phyloP scores from a whole-genome alignment of 2,797 vertebrate species.

The Astyanax mexicanus region DNA sequence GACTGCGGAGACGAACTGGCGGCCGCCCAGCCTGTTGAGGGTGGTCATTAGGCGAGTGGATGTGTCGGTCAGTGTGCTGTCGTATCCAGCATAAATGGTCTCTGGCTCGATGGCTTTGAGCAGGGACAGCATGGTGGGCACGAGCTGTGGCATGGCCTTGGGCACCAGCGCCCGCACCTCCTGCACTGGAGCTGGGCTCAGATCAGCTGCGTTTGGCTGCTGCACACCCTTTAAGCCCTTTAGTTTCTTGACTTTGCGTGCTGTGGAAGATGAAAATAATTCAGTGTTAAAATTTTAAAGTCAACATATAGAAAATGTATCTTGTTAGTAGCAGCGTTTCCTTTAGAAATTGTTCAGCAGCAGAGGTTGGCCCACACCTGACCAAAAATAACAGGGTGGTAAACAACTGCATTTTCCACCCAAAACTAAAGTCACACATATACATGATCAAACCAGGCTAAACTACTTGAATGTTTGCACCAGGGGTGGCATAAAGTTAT shows the following conservation, averaged over 20 bases:
- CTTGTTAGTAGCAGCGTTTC: not conserved
- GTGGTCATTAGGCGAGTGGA: conserved; percentile 93
- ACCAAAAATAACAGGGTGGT: too few species aligned
- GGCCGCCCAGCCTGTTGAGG: conserved; percentile 94
- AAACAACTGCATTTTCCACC: too few species aligned
- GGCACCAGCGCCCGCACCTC: conserved; percentile 82
- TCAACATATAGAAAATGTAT: not conserved
- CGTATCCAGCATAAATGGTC: conserved; percentile 92
- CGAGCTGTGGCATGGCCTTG: conserved; percentile 91
- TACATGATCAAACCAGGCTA: too few species aligned
- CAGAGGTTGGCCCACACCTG: too few species aligned
- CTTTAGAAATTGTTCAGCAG: too few species aligned
- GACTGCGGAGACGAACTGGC: conserved; percentile 93
- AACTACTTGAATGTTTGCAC: too few species aligned
- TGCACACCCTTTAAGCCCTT: conserved; percentile 87
- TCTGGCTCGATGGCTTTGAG: conserved; percentile 97
- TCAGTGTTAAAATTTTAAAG: too few species aligned
- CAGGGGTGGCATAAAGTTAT: too few species aligned
- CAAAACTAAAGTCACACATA: too few species aligned
- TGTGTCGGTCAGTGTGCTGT: conserved; percentile 89
- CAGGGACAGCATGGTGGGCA: conserved; percentile 92
- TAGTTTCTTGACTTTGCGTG: conserved; percentile 94
- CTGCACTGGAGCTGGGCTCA: conserved; percentile 58
- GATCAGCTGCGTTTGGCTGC: conserved; percentile 66
- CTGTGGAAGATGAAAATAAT: too few species aligned